Conservation (phyloP, 2,888 invertebrate genomes). For the Cistogaster globosa region DNA sequence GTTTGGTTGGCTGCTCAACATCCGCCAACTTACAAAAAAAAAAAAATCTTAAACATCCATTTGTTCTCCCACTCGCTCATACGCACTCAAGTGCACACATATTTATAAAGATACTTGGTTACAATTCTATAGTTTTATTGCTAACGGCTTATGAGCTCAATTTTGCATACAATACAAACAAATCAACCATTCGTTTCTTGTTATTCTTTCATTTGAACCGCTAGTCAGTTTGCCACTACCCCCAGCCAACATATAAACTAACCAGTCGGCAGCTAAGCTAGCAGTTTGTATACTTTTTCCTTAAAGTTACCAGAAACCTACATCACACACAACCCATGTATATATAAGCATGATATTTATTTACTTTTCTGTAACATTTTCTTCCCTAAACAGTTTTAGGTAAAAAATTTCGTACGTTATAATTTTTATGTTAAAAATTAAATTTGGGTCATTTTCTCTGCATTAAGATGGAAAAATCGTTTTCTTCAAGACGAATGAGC, state of each 20-base stretch:
- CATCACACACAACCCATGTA: background rate
- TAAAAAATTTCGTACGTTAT: background rate
- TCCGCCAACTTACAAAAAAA: constrained; percentile 69
- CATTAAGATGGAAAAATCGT: too few species aligned
- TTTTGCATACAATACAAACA: constrained; percentile 65
- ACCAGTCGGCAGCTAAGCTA: constrained; percentile 28
- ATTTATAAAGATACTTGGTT: constrained; percentile 34
- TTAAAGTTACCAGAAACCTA: constrained; percentile 30
- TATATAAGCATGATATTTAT: background rate
- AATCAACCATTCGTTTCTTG: constrained; percentile 42
- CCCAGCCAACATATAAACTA: constrained; percentile 2
- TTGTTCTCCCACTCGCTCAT: constrained; percentile 3
- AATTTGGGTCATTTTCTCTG: too few species aligned
- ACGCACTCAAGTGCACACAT: constrained; percentile 16
- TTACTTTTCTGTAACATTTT: background rate
- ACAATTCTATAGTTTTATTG: constrained; percentile 57
- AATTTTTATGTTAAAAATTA: too few species aligned
- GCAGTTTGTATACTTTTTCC: constrained; percentile 1
- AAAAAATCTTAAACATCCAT: constrained; percentile 42
- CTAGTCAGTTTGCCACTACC: constrained; percentile 1
- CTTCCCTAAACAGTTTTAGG: background rate
- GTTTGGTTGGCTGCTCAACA: constrained; percentile 69
- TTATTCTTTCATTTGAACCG: constrained; percentile 15
- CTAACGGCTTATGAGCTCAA: constrained; percentile 66
- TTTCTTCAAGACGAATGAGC: too few species aligned